Evolutionary conservation across 1,140 invertebrate genomes (phyloP).

Genomic region (Lepidostoma basale): DNA sequence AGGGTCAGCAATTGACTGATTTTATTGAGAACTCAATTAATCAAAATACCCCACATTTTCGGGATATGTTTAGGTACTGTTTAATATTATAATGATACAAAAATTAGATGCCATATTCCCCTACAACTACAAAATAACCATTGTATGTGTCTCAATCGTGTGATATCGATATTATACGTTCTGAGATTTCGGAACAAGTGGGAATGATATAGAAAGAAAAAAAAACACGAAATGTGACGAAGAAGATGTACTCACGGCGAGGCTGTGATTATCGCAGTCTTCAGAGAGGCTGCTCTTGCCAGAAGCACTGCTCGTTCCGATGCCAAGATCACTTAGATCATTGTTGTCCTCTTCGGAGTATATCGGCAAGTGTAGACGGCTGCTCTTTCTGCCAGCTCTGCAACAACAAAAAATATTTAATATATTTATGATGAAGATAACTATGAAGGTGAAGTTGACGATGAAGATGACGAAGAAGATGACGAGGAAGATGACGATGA

Average conservation of each 20-base stretch:
- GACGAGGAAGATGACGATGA: no score
- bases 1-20: no score
- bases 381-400: conserved; percentile 63
- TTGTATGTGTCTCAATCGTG: no score
- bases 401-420: conserved; percentile 40
- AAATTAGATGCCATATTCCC: no score
- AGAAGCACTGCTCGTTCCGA: conserved; percentile 77
- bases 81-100: no score
- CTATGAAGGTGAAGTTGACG: not conserved
- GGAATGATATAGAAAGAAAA: no score
- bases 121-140: no score
- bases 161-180: no score
- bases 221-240: not conserved
- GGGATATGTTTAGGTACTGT: no score
- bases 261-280: conserved; percentile 72
- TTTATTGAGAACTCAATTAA: no score
- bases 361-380: conserved; percentile 67
- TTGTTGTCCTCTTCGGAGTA: conserved; percentile 80
- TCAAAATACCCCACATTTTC: no score
- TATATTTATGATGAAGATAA: not conserved
- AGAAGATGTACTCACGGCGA: conserved; percentile 63
- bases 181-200: no score
- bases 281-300: conserved; percentile 75
- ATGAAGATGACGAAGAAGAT: conserved; percentile 7
- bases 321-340: conserved; percentile 81